Base-by-base conservation (phyloP, 2,888 invertebrate species). In the Magallana nippona region DNA sequence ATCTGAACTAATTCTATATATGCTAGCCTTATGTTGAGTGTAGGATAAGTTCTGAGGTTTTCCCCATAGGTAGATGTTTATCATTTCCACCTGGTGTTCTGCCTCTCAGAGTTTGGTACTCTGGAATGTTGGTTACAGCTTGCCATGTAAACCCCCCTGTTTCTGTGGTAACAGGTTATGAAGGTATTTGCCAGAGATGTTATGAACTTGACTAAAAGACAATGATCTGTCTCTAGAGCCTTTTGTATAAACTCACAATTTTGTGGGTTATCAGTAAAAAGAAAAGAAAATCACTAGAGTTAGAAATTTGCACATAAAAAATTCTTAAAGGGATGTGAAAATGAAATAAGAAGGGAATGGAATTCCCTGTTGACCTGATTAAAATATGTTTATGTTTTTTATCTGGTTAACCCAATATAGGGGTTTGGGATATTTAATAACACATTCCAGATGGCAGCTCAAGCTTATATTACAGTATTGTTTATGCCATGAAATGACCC, bases 381-480 rank as follows among this genome's bases (percentile, higher is more conserved):
- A 71, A 13, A 27, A 27, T 32, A 13, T 71, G 71, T 22, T 22
- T 27, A 15, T 11, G 32, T 71, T 71, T 60, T 60, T 71, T 71
- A 71, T 71, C 71, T 71, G 13, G 71, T 71, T 71, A 71, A 27
- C 71, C 22, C n/a, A 27, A 32, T 27, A 22, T 27, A 27, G 13
- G 15, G 22, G 10, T 71, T 15, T 22, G 27, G 57, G 79, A 57
- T 22, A 79, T 79, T 78, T 55, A 55, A 78, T 79, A 79, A 79
- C 22, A 56, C 79, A 79, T 57, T 79, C 79, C 79, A 79, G 79
- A 79, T 79, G 79, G 71, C 32, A 71, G 32, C 32, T 71, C 13
- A 22, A 71, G 19, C 71, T 71, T 71, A 13, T 22, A 32, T 71
- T 71, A 71, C 71, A 71, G 13, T 71, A 71, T 27, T 71, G 71